phyloP scores from a whole-genome alignment of 2,888 invertebrate genomes.

The Meghimatium bilineatum region DNA sequence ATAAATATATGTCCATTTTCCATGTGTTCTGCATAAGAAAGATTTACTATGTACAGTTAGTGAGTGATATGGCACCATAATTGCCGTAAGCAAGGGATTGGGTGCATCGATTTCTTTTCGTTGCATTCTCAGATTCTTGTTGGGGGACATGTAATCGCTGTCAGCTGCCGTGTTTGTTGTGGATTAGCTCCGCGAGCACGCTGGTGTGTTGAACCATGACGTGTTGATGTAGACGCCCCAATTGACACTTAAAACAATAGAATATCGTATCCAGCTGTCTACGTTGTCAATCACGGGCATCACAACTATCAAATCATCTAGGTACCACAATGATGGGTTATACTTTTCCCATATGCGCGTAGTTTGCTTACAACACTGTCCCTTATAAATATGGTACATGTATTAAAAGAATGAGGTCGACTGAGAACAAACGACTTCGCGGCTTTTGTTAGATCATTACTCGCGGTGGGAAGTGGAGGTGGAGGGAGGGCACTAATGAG shows the following conservation, averaged over 20 bases:
- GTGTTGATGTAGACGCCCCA: constrained; percentile 23
- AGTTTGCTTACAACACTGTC: not conserved
- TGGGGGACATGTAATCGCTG: constrained; percentile 12
- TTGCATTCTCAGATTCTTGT: constrained; percentile 22
- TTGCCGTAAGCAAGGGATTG: not conserved
- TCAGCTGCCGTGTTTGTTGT: constrained; percentile 38
- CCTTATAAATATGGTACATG: not conserved
- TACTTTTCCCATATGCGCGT: not conserved
- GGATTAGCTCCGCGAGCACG: constrained; percentile 8
- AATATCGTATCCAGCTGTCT: not conserved
- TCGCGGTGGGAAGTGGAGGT: too few species aligned
- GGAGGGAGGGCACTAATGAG: too few species aligned
- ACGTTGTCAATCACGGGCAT: not conserved
- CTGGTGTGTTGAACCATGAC: constrained; percentile 37
- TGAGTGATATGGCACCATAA: too few species aligned
- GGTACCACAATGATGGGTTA: not conserved
- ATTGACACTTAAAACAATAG: constrained; percentile 17
- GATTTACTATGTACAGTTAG: not conserved
- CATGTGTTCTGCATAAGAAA: not conserved
- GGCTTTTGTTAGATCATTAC: not conserved
- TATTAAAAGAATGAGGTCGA: not conserved
- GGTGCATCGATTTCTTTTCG: constrained; percentile 34
- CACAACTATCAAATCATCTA: not conserved
- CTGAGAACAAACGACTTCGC: not conserved
- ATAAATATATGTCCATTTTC: not conserved